phyloP scores from a whole-genome alignment of 2,888 invertebrate genomes.

The Leucoma salicis region DNA sequence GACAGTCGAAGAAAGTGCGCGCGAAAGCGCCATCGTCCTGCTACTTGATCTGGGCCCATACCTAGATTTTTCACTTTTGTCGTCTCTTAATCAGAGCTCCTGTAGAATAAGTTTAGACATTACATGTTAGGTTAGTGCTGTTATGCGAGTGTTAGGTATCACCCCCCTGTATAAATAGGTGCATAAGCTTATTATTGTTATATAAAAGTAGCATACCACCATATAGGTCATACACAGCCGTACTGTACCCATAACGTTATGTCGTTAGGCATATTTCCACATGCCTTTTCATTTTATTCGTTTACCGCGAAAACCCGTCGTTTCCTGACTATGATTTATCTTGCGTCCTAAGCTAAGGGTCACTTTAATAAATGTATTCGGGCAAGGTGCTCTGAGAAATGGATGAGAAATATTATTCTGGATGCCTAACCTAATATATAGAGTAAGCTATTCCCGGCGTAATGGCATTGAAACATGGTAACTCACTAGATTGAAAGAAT shows the following conservation, averaged over 20 bases:
- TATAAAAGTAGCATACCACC: too few relatives aligned
- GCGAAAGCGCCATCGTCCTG: too few relatives aligned
- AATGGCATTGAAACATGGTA: constrained; percentile 32
- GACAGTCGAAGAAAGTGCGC: too few relatives aligned
- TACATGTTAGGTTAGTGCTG: too few relatives aligned
- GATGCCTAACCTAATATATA: constrained; percentile 68
- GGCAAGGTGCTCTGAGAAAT: constrained; percentile 69
- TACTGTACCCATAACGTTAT: constrained; percentile 15
- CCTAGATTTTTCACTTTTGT: too few relatives aligned
- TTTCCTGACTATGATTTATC: constrained; percentile 80
- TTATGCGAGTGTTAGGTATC: too few relatives aligned
- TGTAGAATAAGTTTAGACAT: too few relatives aligned
- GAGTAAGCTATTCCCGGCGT: constrained; percentile 46
- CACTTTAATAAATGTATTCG: constrained; percentile 80
- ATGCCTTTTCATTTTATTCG: constrained; percentile 63
- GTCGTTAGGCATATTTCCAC: constrained; percentile 43
- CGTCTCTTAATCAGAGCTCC: too few relatives aligned
- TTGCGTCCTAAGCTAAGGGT: constrained; percentile 72
- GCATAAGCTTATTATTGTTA: too few relatives aligned
- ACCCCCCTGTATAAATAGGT: too few relatives aligned
- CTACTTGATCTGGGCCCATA: too few relatives aligned
- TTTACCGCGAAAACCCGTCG: constrained; percentile 64
- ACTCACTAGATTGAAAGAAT: constrained; percentile 18
- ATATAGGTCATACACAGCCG: neutral
- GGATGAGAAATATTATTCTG: constrained; percentile 60